Evolutionary conservation across 2,113 vertebrate genomes (phyloP).

Genomic region (Mesitornis unicolor): DNA sequence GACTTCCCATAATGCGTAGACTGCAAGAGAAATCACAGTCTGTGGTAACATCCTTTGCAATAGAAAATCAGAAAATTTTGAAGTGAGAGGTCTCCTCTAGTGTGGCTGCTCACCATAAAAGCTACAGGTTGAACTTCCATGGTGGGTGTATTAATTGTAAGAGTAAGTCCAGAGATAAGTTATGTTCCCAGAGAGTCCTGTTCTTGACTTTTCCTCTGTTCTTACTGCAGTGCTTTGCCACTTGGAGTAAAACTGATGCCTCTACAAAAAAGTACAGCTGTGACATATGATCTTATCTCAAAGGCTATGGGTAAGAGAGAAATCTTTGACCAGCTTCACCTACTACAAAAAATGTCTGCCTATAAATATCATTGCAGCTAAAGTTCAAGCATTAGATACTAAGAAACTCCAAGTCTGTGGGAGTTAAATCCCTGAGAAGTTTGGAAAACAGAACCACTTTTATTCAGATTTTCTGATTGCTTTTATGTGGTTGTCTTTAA

Average conservation of each 20-base stretch:
- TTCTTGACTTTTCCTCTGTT: background rate
- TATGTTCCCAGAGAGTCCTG: background rate
- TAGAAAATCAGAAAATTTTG: background rate
- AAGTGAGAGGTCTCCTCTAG: background rate
- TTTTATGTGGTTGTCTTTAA: background rate
- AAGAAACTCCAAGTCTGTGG: background rate
- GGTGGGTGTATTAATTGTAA: background rate
- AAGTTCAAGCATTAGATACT: background rate
- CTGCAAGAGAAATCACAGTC: background rate
- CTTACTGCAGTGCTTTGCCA: background rate
- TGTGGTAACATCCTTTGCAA: background rate
- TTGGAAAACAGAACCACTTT: background rate
- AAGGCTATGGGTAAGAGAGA: background rate
- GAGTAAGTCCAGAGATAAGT: background rate
- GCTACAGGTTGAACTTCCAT: background rate
- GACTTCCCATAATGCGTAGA: background rate
- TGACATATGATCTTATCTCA: background rate
- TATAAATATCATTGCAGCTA: background rate
- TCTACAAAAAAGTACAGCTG: background rate
- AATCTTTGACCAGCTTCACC: background rate
- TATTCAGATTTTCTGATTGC: background rate
- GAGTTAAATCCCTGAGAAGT: background rate
- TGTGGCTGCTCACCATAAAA: background rate
- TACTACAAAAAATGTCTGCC: background rate
- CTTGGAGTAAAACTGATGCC: background rate